Conservation (phyloP, 2,113 vertebrate species). For the Brachyhypopomus gauderio region DNA sequence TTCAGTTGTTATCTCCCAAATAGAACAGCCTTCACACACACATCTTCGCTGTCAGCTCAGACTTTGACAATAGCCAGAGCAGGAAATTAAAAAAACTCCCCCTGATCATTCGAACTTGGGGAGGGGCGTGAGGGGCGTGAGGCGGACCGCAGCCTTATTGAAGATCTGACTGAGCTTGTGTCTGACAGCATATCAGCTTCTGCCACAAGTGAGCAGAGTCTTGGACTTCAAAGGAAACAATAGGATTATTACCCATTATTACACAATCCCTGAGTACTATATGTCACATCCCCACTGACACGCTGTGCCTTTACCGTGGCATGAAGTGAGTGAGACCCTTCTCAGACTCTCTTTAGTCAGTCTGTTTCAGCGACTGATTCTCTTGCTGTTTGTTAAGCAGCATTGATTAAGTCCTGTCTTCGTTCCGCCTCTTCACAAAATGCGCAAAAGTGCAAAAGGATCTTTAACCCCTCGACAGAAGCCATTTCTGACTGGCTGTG, state of each 20-base stretch:
- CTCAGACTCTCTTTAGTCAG: too few relatives aligned
- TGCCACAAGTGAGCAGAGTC: not conserved
- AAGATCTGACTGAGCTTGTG: not conserved
- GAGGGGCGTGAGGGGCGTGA: conserved; percentile 4
- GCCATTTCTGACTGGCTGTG: not conserved
- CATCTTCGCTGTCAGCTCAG: not conserved
- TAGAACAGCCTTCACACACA: not conserved
- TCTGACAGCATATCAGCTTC: conserved; percentile 3
- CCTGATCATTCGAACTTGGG: conserved; percentile 14
- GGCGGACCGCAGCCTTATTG: conserved; percentile 31
- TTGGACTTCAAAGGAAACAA: not conserved
- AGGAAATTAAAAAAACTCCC: conserved; percentile 40
- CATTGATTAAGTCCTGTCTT: too few relatives aligned
- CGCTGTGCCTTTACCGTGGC: too few relatives aligned
- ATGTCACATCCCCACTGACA: not conserved
- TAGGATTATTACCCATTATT: not conserved
- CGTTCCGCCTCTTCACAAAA: too few relatives aligned
- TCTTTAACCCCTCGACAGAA: not conserved
- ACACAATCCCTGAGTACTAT: not conserved
- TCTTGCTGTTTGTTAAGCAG: too few relatives aligned
- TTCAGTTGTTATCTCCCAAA: conserved; percentile 31
- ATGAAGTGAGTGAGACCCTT: too few relatives aligned
- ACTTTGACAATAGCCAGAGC: conserved; percentile 1
- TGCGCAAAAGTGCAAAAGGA: too few relatives aligned
- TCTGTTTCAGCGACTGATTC: too few relatives aligned